Percentiles rank a stretch among this genome's conserved stretches.
Evolutionary conservation across 2,113 vertebrate genomes (phyloP).

Genomic region (Haliaeetus leucogaster): DNA sequence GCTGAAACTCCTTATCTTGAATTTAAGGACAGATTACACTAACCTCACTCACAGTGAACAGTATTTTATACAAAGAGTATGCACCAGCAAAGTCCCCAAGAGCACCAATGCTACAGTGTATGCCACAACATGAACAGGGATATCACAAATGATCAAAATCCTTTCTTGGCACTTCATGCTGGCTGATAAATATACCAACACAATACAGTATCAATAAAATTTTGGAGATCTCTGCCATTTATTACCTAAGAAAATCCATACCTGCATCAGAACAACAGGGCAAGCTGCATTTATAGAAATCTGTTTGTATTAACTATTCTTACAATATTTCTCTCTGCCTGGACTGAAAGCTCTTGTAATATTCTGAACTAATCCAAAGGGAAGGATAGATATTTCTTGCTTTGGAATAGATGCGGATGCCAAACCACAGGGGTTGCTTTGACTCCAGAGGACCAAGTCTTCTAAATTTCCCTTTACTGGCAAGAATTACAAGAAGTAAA

Average conservation of each 20-base stretch:
- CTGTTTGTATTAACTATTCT: not conserved
- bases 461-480: not conserved
- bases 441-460: not conserved
- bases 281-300: not conserved
- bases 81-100: not conserved
- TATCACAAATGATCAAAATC: not conserved
- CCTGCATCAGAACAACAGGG: not conserved
- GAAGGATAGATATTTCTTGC: not conserved
- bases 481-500: not conserved
- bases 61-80: not conserved
- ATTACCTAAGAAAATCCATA: not conserved
- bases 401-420: not conserved
- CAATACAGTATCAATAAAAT: not conserved
- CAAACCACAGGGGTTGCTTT: not conserved
- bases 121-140: not conserved
- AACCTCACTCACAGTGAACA: not conserved
- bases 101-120: not conserved
- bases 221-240: not conserved
- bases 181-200: not conserved
- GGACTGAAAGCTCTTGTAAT: not conserved
- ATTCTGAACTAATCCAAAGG: not conserved
- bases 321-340: not conserved
- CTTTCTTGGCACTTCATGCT: not conserved
- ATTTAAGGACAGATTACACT: not conserved
- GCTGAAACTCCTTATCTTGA: not conserved